Evolutionary conservation across 2,888 invertebrate genomes (phyloP), one percentile per base, ranked within the genome.

Genomic region (Metopia argyrocephala): DNA sequence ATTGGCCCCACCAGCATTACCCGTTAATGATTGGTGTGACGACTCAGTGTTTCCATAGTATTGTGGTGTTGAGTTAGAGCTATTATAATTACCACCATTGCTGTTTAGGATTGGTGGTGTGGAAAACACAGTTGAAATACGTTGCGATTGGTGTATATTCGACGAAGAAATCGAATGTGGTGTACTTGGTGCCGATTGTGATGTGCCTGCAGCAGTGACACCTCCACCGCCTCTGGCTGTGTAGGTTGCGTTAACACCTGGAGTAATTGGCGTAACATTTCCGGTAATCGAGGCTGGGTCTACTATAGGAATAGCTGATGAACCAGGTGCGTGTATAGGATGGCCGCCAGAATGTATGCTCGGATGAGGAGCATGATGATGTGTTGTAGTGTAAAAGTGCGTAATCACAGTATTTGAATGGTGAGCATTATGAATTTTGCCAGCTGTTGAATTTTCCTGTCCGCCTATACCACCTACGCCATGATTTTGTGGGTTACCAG

Each of bases 161-260:
- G 82, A 57, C 21, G 83, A 82, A 59, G 84, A 74, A 57, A 86
- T 79, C 6, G 88, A 87, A 69, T 87, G 86, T 23, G 91, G 91
- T n/a, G 91, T 91, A 69, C 89, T 89, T 5, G 91, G 90, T 23
- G 90, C 89, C 38, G 91, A 91, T 71, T 91, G 91, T 1, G 90
- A 88, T 3, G 87, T 82, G 23, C 75, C 86, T 70, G 68, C 85
- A 64, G 85, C 85, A 76, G 83, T 83, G 31, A 82, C 79, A 5
- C 48, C 38, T 18, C 62, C 62, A 4, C 45, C 68, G 64, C 83
- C 65, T 52, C 78, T 69, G 27, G 71, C 61, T 25, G 57, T 76
- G 18, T 65, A 68, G 23, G 46, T 56, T 12, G 79, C 31, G 46
- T 68, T 68, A 9, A 54, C 18, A 12, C 38, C 38, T 20, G 65